Evolutionary conservation across 2,797 vertebrate species (phyloP), one percentile per base, ranked within the genome.

Genomic region (Geotrypetes seraphini): DNA sequence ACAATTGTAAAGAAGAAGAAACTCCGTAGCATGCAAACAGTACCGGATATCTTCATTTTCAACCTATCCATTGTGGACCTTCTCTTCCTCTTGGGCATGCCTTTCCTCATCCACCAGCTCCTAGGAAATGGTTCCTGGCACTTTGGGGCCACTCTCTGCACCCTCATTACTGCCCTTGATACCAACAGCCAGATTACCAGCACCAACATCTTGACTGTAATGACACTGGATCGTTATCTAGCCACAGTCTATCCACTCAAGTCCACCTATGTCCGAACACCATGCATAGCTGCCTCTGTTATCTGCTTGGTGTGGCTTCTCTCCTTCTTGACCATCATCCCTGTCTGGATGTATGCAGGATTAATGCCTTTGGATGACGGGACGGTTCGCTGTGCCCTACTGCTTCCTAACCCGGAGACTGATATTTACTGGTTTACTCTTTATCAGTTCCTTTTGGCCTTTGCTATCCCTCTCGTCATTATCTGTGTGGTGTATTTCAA

Each of bases 101-200:
- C 88, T 1, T 89, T 91, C 46, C 83, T 91, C 34, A 88, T 90
- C 60, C 88, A 91, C 45, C 89, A 90, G 62, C 78, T 91, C 57
- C 60, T 90, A 26, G 88, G 88, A 25, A 83, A 89, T 0, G 86
- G 89, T 4, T 80, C 79, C 0, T 91, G 88, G 88, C 79, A 83
- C 44, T 91, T 91, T 7, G 88, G 88, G 4, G 77, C 78, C 4
- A 28, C 73, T 2, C 71, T 90, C 41, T 90, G 89, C 44, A 89
- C 85, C 1, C 73, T 89, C 46, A 89, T 90, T 65, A 89, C 86
- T 0, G 81, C 84, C 1, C 65, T 90, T 4, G 87, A 90, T 66
- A 87, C 84, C n/a, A 86, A 89, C 57, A 90, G 87, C 50, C 89
- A 91, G 60, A 86, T 89, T 5, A 86, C 88, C 28, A 90, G 87